Evolutionary conservation across 2,113 vertebrate species (phyloP).

Genomic region (Psittacula cyanocephala): DNA sequence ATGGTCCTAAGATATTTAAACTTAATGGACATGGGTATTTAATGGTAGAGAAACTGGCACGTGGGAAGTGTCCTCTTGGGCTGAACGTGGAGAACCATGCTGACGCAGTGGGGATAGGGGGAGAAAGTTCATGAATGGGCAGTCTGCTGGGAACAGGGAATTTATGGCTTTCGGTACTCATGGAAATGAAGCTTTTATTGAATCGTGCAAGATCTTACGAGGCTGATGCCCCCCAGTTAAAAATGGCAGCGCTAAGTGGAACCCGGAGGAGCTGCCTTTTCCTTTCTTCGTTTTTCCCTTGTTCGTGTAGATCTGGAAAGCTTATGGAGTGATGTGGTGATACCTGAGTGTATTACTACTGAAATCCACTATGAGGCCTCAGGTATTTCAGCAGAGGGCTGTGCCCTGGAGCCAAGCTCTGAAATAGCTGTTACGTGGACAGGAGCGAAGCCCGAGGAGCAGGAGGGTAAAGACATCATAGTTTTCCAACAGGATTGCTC

Average conservation of each 20-base stretch:
- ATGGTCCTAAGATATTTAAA: conserved; percentile 32
- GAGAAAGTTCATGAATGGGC: neutral
- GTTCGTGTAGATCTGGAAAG: neutral
- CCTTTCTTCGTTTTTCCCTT: neutral
- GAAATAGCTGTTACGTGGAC: neutral
- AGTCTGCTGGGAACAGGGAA: neutral
- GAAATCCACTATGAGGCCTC: neutral
- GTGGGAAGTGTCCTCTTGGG: neutral
- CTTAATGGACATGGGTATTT: conserved; percentile 32
- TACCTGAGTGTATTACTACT: neutral
- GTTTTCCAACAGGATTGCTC: conserved; percentile 32
- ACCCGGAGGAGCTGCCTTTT: neutral
- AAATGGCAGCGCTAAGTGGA: neutral
- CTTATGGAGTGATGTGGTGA: neutral
- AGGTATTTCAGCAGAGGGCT: neutral
- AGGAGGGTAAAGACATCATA: neutral
- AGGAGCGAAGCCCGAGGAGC: neutral
- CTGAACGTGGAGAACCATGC: neutral
- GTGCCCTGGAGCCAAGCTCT: neutral
- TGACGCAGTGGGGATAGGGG: neutral
- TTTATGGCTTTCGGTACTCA: neutral
- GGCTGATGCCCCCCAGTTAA: neutral
- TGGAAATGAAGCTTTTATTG: neutral
- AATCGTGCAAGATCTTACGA: neutral
- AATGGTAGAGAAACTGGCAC: neutral